These are phyloP conservation scores for Pseudomugil tenellus DNA, from an alignment of 2,797 vertebrate species.

Conservation along the genomic window DNA sequence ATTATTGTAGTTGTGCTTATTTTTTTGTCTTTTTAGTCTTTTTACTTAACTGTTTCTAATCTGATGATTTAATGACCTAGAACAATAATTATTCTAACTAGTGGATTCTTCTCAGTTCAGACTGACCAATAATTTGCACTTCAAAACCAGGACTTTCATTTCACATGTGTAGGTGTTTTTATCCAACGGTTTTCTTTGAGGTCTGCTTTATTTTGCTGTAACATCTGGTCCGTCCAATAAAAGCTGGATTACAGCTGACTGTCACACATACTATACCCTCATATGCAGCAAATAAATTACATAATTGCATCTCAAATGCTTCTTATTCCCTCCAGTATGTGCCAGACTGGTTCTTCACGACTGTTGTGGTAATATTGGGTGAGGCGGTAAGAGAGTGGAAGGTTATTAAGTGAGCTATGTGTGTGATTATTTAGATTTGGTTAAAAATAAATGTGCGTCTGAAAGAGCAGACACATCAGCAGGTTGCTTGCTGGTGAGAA, in stretches of 20 bases:
- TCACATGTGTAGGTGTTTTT: constrained; percentile 7
- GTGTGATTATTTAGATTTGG: constrained; percentile 40
- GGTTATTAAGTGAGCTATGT: constrained; percentile 24
- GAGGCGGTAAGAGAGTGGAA: no score
- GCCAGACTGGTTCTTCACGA: constrained; percentile 42
- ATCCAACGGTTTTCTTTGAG: no score
- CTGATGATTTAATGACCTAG: no score
- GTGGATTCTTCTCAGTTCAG: no score
- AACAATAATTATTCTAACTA: no score
- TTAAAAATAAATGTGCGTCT: constrained; percentile 19
- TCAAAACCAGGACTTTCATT: constrained; percentile 24
- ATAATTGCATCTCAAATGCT: constrained; percentile 54
- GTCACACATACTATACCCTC: constrained; percentile 22
- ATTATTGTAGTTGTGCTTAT: no score
- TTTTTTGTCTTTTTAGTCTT: no score
- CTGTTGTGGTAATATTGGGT: neutral
- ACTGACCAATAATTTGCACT: constrained; percentile 6
- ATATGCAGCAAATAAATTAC: constrained; percentile 47
- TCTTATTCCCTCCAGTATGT: constrained; percentile 41
- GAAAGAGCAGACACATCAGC: constrained; percentile 75
- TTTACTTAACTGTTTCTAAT: no score
- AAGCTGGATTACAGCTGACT: constrained; percentile 40
- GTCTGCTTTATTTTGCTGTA: constrained; percentile 44
- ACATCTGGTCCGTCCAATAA: constrained; percentile 61
- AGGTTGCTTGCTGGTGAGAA: constrained; percentile 66